Evolutionary conservation across 2,113 vertebrate species (phyloP), one percentile per base, ranked within the genome.

Genomic region (Egretta garzetta): DNA sequence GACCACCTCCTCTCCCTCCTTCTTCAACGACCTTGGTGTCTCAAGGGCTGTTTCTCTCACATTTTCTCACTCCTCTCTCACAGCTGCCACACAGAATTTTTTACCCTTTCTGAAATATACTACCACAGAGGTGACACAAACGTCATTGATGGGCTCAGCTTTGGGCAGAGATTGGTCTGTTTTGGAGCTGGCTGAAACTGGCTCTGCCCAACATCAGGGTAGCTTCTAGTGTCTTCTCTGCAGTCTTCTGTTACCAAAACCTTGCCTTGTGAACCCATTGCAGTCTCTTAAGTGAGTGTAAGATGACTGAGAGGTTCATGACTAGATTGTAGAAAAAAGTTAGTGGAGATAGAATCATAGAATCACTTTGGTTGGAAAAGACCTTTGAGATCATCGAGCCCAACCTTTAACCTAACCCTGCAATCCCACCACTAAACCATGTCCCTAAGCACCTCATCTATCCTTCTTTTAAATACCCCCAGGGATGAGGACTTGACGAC

Each of bases 181-280:
- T 67, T 32, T 52, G 32, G 45, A 75, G 4, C 10, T 5, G 10
- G 5, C 5, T 90, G 27, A 10, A 53, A 62, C 16, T n/a, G 33
- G 1, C 9, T 68, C 14, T 49, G 5, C 12, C 39, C 4, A 8
- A 35, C 26, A 49, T 18, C 20, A 7, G 3, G 6, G 10, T 5
- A 63, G 14, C 16, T 43, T 43, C 58, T 58, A 22, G 21, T 64
- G 50, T 28, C 35, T 63, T 53, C 32, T 12, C 43, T 64, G 12
- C 19, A 66, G 8, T 5, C 10, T 7, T 5, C 7, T 73, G 50
- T 23, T 66, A 33, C 8, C 5, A 80, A 62, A 80, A 55, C 7
- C 23, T 45, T 80, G 19, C 6, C 22, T 18, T 22, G 4, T 80
- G 66, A 52, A 37, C 9, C 1, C 22, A 37, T 21, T 39, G 22